A percentile compares a stretch with the other conserved stretches of the same genome.
Evolutionary conservation across 2,113 vertebrate genomes (phyloP).

Genomic region (Semicossyphus pulcher): DNA sequence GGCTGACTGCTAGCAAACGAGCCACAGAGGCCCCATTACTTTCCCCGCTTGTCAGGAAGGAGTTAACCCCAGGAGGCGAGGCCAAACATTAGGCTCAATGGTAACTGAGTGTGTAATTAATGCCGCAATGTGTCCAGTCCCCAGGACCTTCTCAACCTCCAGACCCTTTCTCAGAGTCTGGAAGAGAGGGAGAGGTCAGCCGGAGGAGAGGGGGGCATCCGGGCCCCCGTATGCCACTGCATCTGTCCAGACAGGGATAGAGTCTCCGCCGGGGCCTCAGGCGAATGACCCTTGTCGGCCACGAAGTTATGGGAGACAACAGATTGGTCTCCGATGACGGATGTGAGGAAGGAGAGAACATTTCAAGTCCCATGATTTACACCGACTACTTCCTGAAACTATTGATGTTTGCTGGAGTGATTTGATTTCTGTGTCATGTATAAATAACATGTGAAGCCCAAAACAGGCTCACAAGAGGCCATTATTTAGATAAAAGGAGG

Average conservation of each 20-base stretch:
- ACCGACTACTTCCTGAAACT: conserved; percentile 38
- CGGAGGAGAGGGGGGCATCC: conserved; percentile 80
- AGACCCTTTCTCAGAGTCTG: conserved; percentile 89
- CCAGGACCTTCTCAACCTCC: conserved; percentile 87
- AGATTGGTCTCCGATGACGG: conserved; percentile 75
- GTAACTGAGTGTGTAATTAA: conserved; percentile 98
- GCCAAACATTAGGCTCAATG: conserved; percentile 87
- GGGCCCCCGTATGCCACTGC: conserved; percentile 76
- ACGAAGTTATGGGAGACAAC: conserved; percentile 80
- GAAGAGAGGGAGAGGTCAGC: conserved; percentile 81
- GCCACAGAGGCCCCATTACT: conserved; percentile 80
- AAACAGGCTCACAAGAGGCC: background rate
- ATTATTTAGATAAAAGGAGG: too few species aligned
- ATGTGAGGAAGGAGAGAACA: conserved; percentile 66
- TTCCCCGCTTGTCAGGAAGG: conserved; percentile 85
- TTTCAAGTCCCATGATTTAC: conserved; percentile 66
- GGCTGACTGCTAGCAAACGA: conserved; percentile 76
- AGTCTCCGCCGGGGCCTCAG: conserved; percentile 73
- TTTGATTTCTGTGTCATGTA: too few species aligned
- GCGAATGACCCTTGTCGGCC: conserved; percentile 90
- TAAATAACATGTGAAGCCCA: background rate
- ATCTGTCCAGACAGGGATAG: conserved; percentile 77
- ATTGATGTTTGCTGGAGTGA: conserved; percentile 44
- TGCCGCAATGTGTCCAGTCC: conserved; percentile 90
- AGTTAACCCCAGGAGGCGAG: conserved; percentile 82